phyloP scores from a whole-genome alignment of 1,140 invertebrate species.

The Lepidotrigona ventralis region DNA sequence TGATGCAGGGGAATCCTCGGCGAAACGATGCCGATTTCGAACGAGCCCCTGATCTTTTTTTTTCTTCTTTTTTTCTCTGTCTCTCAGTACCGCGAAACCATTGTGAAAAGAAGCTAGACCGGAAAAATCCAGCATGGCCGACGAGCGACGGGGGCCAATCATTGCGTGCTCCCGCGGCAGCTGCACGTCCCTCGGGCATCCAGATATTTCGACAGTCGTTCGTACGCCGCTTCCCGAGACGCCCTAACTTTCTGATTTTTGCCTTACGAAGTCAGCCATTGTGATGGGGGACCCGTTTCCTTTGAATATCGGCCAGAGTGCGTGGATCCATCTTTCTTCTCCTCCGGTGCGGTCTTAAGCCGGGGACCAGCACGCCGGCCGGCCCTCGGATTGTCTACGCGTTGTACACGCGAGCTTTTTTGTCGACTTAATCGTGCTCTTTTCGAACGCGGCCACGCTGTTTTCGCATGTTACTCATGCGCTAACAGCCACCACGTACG shows the following conservation, averaged over 20 bases:
- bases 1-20: background rate
- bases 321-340: slow-evolving; percentile 24
- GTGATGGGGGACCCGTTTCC: slow-evolving; percentile 68
- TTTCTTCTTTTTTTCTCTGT: background rate
- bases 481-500: background rate
- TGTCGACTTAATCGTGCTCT: slow-evolving; percentile 33
- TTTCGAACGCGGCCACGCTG: slow-evolving; percentile 18
- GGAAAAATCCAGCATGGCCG: slow-evolving; percentile 79
- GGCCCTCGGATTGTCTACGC: slow-evolving; percentile 23
- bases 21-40: slow-evolving; percentile 46
- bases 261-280: slow-evolving; percentile 81
- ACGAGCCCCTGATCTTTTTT: slow-evolving; percentile 47
- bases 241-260: slow-evolving; percentile 81
- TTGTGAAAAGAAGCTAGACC: slow-evolving; percentile 75
- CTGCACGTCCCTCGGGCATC: slow-evolving; percentile 75
- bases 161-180: slow-evolving; percentile 71
- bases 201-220: slow-evolving; percentile 60
- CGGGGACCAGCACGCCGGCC: background rate
- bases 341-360: slow-evolving; percentile 61
- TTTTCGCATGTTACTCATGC: background rate
- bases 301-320: slow-evolving; percentile 29
- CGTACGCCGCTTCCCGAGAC: slow-evolving; percentile 53
- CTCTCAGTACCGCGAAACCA: slow-evolving; percentile 42
- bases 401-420: slow-evolving; percentile 48
- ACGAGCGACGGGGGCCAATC: slow-evolving; percentile 70